Percentiles rank a stretch among this genome's conserved stretches.
These are phyloP conservation scores for Drosophila repletoides DNA, from an alignment of 1,140 invertebrate species.

Conservation along the genomic window DNA sequence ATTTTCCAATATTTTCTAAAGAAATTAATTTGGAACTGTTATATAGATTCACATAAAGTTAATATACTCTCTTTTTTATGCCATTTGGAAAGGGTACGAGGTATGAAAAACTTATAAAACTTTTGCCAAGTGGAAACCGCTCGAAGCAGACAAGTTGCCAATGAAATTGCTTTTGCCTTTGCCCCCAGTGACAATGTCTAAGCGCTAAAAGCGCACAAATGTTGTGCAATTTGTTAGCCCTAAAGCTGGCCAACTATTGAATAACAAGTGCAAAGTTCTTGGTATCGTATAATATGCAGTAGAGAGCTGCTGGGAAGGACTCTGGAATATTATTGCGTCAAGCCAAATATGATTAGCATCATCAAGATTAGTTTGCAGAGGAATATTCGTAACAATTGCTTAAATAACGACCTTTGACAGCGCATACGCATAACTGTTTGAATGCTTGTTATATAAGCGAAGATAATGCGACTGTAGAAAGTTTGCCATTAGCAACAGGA, in stretches of 20 bases:
- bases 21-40: too few species aligned
- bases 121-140: slow-evolving; percentile 38
- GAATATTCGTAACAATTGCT: background rate
- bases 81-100: background rate
- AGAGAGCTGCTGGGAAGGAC: background rate
- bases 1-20: too few species aligned
- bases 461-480: too few species aligned
- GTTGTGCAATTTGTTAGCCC: slow-evolving; percentile 63
- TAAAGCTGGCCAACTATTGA: slow-evolving; percentile 49
- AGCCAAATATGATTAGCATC: slow-evolving; percentile 7
- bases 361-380: background rate
- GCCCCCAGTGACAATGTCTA: slow-evolving; percentile 12
- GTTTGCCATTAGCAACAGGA: too few species aligned
- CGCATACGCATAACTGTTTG: too few species aligned
- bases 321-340: slow-evolving; percentile 12
- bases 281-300: too few species aligned
- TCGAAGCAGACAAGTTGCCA: slow-evolving; percentile 45
- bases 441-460: too few species aligned
- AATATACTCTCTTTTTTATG: too few species aligned
- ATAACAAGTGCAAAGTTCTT: slow-evolving; percentile 31
- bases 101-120: slow-evolving; percentile 30
- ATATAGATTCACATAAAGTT: too few species aligned
- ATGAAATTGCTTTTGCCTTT: slow-evolving; percentile 40
- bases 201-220: slow-evolving; percentile 45
- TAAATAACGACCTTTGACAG: too few species aligned